Percentiles rank a stretch among this genome's conserved stretches.
Conservation (phyloP, 2,888 invertebrate species). For the Trypoxylon attenuatum region DNA sequence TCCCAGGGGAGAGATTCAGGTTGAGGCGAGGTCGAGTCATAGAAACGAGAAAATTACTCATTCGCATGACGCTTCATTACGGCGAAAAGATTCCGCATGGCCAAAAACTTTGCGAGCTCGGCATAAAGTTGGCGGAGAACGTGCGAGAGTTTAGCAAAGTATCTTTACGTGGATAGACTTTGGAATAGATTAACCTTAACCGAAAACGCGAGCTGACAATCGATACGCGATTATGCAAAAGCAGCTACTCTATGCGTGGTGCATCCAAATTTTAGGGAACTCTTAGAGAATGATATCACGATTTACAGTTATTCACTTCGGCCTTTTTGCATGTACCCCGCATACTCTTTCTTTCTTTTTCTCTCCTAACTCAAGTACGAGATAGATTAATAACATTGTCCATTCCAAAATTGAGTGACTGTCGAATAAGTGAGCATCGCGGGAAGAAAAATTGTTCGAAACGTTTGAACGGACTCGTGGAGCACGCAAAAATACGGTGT, state of each 20-base stretch:
- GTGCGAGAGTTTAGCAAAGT: constrained; percentile 42
- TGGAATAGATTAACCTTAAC: constrained; percentile 35
- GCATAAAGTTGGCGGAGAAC: constrained; percentile 22
- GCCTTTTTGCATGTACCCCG: no score
- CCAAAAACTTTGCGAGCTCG: constrained; percentile 31
- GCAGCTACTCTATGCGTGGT: background rate
- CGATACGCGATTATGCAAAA: background rate
- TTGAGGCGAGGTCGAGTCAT: constrained; percentile 2
- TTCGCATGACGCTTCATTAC: constrained; percentile 49
- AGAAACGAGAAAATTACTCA: constrained; percentile 47
- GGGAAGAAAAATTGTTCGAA: no score
- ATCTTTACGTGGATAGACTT: constrained; percentile 42
- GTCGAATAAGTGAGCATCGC: no score
- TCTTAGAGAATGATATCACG: no score
- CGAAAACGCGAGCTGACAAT: background rate
- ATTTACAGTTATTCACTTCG: no score
- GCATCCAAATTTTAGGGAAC: no score
- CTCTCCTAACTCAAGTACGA: no score
- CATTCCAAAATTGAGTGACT: no score
- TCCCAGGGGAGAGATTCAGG: constrained; percentile 23
- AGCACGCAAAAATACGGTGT: no score
- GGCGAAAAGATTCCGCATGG: constrained; percentile 29
- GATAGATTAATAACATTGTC: no score
- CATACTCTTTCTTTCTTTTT: no score
- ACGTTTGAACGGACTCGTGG: no score